Percentiles rank a stretch among this genome's conserved stretches.
phyloP scores from a whole-genome alignment of 2,888 invertebrate species.

The Drosophila rellima region DNA sequence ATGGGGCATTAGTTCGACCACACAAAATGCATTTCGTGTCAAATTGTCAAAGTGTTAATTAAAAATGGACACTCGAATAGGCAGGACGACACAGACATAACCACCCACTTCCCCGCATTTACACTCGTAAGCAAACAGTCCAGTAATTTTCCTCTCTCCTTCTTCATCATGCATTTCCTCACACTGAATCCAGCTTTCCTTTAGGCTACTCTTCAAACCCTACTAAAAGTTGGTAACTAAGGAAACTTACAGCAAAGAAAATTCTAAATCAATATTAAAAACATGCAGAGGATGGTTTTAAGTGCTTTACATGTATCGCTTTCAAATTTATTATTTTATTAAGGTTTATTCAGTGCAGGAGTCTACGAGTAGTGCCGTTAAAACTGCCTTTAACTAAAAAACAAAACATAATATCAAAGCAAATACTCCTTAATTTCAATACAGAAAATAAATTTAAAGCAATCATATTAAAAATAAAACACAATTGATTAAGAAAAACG shows the following conservation, averaged over 20 bases:
- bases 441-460: no score
- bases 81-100: slow-evolving; percentile 39
- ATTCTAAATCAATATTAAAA: no score
- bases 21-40: slow-evolving; percentile 76
- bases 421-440: no score
- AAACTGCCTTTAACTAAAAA: no score
- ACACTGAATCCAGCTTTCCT: neutral
- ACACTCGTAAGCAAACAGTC: neutral
- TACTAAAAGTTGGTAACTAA: neutral
- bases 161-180: neutral
- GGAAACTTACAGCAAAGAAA: neutral
- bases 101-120: neutral
- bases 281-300: no score
- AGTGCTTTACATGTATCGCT: no score
- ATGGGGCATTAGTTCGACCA: slow-evolving; percentile 42
- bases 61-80: slow-evolving; percentile 81
- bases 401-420: no score
- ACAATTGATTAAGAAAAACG: no score
- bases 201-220: neutral
- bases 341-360: no score
- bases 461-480: no score
- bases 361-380: no score
- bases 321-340: no score
- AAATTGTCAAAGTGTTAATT: slow-evolving; percentile 82
- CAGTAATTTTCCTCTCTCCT: neutral